A percentile compares a stretch with the other conserved stretches of the same genome.
Conservation (phyloP, 2,797 vertebrate genomes). For the Galaxias olidus region DNA sequence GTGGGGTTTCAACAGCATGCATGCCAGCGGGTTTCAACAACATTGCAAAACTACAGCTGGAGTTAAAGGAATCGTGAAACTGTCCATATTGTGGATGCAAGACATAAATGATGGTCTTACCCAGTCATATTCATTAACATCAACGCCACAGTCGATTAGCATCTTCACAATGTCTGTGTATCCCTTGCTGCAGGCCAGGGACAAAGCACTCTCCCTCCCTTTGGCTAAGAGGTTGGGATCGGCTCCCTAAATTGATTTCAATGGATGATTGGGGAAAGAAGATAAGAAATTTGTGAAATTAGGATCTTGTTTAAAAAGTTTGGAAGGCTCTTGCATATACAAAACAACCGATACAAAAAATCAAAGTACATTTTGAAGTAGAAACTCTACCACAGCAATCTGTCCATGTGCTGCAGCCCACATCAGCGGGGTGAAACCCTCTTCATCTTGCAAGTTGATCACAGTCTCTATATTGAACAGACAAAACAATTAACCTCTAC, state of each 20-base stretch:
- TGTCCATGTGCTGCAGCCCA: slow-evolving; percentile 99
- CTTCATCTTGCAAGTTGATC: slow-evolving; percentile 96
- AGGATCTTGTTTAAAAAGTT: background rate
- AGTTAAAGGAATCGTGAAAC: no score
- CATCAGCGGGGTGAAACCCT: slow-evolving; percentile 98
- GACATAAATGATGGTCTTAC: slow-evolving; percentile 65
- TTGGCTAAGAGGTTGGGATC: slow-evolving; percentile 95
- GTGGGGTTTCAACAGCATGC: no score
- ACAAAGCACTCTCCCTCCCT: slow-evolving; percentile 93
- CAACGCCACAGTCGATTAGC: slow-evolving; percentile 95
- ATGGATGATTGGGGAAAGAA: background rate
- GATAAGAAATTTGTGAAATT: background rate
- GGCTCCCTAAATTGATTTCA: slow-evolving; percentile 77
- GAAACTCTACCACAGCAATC: slow-evolving; percentile 97
- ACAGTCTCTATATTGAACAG: slow-evolving; percentile 85
- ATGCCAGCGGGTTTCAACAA: no score
- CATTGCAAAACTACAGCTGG: no score
- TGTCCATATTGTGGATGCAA: background rate
- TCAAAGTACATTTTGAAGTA: slow-evolving; percentile 97
- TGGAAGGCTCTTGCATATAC: no score
- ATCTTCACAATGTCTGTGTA: slow-evolving; percentile 98
- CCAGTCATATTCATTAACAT: slow-evolving; percentile 98
- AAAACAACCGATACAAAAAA: no score
- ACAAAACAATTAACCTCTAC: background rate
- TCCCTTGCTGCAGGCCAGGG: slow-evolving; percentile 95